Conservation (phyloP, 2,888 invertebrate genomes). For the Helleia helle region DNA sequence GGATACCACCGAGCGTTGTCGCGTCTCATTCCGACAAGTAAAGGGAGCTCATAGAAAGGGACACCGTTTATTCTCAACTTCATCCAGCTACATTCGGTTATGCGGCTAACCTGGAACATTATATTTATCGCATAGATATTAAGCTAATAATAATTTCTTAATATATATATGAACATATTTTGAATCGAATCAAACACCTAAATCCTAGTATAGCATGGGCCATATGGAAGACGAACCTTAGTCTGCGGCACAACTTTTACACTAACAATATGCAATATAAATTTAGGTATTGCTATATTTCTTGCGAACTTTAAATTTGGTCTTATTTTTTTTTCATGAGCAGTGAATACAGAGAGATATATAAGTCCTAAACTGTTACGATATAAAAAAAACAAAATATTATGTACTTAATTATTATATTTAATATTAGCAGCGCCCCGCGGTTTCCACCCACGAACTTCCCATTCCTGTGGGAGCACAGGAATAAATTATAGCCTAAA, state of each 20-base stretch:
- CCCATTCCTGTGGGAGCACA: no score
- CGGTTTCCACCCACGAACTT: no score
- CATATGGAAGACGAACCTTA: neutral
- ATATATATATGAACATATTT: no score
- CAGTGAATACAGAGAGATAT: no score
- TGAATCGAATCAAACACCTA: neutral
- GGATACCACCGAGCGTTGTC: slow-evolving; percentile 27
- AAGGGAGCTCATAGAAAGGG: slow-evolving; percentile 2
- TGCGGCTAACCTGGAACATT: neutral
- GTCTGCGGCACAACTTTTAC: neutral
- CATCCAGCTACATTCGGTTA: neutral
- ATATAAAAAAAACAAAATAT: no score
- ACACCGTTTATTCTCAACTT: neutral
- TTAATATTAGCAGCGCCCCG: no score
- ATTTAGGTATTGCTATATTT: neutral
- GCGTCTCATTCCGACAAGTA: slow-evolving; percentile 16
- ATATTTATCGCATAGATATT: neutral
- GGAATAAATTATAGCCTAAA: no score
- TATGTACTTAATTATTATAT: no score
- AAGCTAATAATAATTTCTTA: neutral
- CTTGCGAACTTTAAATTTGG: no score
- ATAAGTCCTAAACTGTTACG: no score
- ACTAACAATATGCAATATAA: neutral
- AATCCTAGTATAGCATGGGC: neutral
- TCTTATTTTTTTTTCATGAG: no score